Conservation (phyloP, 2,797 vertebrate species). For the Mus spretus region DNA sequence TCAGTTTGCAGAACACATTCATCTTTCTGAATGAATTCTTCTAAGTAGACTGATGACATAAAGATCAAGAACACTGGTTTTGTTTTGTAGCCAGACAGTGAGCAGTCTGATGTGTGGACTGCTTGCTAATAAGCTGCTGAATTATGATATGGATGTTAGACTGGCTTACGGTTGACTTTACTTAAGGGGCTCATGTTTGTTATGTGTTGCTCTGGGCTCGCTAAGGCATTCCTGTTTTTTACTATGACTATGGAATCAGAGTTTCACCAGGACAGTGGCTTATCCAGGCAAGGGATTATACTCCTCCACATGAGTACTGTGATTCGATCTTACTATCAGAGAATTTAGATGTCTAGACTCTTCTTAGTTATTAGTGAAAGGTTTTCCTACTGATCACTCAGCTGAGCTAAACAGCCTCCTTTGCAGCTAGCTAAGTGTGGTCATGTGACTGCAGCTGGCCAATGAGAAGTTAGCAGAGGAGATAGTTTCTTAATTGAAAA, state of each 20-base stretch:
- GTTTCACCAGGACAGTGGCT: slow-evolving; percentile 31
- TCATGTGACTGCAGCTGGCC: slow-evolving; percentile 7
- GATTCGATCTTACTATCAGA: slow-evolving; percentile 10
- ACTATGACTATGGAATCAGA: neutral
- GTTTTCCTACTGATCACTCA: slow-evolving; percentile 20
- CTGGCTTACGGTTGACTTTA: slow-evolving; percentile 11
- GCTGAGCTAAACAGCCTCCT: neutral
- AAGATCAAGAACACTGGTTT: neutral
- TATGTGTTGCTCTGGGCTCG: slow-evolving; percentile 4
- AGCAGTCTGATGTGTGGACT: slow-evolving; percentile 3
- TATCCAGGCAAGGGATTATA: neutral
- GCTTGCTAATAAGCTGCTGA: neutral
- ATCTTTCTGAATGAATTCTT: slow-evolving; percentile 40
- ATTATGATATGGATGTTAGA: neutral
- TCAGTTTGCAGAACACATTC: neutral
- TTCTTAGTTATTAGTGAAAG: slow-evolving; percentile 42
- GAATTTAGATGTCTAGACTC: slow-evolving; percentile 41
- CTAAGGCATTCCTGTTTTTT: slow-evolving; percentile 41
- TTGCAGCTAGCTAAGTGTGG: neutral
- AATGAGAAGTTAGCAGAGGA: neutral
- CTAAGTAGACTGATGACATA: neutral
- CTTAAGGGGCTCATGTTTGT: slow-evolving; percentile 23
- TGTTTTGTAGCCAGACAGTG: neutral
- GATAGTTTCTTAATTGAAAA: neutral
- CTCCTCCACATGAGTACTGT: slow-evolving; percentile 46